These are phyloP conservation scores for Pipra filicauda DNA, from an alignment of 2,113 vertebrate genomes.

Conservation along the genomic window DNA sequence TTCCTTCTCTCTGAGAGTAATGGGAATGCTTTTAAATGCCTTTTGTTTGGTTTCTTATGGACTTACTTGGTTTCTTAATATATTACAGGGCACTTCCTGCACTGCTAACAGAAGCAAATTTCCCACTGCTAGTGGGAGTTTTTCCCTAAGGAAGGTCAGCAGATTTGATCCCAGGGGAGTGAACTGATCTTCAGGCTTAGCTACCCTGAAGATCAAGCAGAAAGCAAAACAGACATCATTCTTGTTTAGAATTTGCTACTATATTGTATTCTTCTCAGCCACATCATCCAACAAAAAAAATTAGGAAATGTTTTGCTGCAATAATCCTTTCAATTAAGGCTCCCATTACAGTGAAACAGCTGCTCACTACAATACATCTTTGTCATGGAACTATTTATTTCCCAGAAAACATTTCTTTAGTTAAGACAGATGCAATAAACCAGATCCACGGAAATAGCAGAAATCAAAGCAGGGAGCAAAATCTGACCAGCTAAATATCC, in stretches of 20 bases:
- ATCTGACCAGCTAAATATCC: background rate
- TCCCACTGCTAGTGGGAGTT: slow-evolving; percentile 50
- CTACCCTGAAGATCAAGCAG: background rate
- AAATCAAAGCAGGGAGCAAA: slow-evolving; percentile 6
- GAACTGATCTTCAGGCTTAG: background rate
- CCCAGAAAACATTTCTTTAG: slow-evolving; percentile 40
- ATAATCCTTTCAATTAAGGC: slow-evolving; percentile 59
- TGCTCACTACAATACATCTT: slow-evolving; percentile 54
- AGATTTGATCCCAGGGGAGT: slow-evolving; percentile 20
- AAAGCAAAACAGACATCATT: slow-evolving; percentile 12
- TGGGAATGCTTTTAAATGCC: slow-evolving; percentile 35
- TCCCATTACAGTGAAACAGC: slow-evolving; percentile 30
- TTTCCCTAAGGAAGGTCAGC: slow-evolving; percentile 44
- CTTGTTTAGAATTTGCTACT: slow-evolving; percentile 23
- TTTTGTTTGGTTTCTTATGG: slow-evolving; percentile 37
- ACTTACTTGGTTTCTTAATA: slow-evolving; percentile 51
- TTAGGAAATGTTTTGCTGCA: background rate
- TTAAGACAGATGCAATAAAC: slow-evolving; percentile 45
- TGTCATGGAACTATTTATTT: slow-evolving; percentile 60
- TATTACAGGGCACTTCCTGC: slow-evolving; percentile 58
- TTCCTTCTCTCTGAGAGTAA: background rate
- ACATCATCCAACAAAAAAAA: slow-evolving; percentile 49
- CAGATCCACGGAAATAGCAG: slow-evolving; percentile 20
- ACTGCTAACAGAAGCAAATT: slow-evolving; percentile 51
- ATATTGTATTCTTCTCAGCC: background rate